Evolutionary conservation across 2,113 vertebrate species (phyloP), one percentile per base, ranked within the genome.

Genomic region (Ageneiosus marmoratus): DNA sequence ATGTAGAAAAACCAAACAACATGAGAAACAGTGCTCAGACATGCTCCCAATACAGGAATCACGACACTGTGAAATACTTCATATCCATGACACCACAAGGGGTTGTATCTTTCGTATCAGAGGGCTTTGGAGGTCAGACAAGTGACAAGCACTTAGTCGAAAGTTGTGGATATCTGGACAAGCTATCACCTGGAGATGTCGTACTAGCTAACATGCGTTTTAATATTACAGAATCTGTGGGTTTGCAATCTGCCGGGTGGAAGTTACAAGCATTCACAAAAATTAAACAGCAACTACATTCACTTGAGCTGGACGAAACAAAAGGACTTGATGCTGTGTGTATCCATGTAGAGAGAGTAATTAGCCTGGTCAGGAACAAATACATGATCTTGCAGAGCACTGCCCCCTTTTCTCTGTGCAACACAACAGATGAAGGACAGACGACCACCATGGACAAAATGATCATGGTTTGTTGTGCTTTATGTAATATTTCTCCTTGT

Each of bases 121-220:
- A 67, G 63, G 63, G 63, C 63, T 67, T 18, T 2, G 32, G 8
- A 37, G 32, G 63, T 20, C 63, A 6, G 32, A 20, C 18, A 4
- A 65, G 32, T 37, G 63, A 37, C 63, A 67, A 37, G 18, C 8
- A 20, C 32, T 37, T 67, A 34, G 18, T 7, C 12, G 62, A 65
- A 65, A 65, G 62, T 18, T 65, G 29, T 65, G 63, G 32, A 18
- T 67, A 67, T 67, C 63, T 67, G 32, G 63, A 67, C 18, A 67
- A 37, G 32, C 32, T 37, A 18, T 67, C 63, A 67, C 16, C 32
- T 10, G 32, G 32, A 37, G 63, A 67, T 67, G 16, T 37, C 20
- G 20, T 67, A 67, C 32, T 67, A 37, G 7, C 63, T 37, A 32
- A 20, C 1, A 37, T 16, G 18, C 5, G 3, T 67, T 37, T 67